These are phyloP conservation scores for Sorex maritimensis DNA, from an alignment of 2,797 vertebrate genomes.

Conservation along the genomic window DNA sequence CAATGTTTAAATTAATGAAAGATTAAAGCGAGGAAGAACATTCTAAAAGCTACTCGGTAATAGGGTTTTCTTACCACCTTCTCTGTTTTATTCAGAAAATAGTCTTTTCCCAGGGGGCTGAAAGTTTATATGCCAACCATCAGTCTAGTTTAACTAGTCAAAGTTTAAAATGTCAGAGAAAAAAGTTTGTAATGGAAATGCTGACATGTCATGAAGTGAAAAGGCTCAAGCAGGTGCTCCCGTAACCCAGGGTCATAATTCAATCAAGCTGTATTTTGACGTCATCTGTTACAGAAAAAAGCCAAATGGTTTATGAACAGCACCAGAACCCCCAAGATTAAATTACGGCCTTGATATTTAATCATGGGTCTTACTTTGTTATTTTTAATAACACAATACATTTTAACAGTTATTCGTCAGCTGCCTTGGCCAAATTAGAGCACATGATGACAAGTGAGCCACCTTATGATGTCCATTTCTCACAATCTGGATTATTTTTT, in stretches of 20 bases:
- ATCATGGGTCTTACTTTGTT: constrained; percentile 88
- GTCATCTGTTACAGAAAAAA: constrained; percentile 89
- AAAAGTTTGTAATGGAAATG: constrained; percentile 85
- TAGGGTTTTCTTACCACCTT: constrained; percentile 79
- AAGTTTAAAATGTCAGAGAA: constrained; percentile 79
- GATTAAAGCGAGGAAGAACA: constrained; percentile 78
- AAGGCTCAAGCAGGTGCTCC: constrained; percentile 88
- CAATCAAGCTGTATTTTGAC: constrained; percentile 90
- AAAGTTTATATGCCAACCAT: constrained; percentile 65
- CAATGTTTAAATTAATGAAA: constrained; percentile 83
- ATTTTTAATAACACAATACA: constrained; percentile 89
- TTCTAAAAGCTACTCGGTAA: constrained; percentile 78
- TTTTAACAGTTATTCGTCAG: constrained; percentile 88
- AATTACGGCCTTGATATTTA: constrained; percentile 90
- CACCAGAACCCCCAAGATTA: constrained; percentile 91
- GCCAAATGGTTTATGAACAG: constrained; percentile 89
- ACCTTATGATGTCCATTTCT: constrained; percentile 10
- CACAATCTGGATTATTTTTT: constrained; percentile 77
- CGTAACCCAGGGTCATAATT: constrained; percentile 87
- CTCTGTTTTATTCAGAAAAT: constrained; percentile 81
- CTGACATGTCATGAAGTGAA: constrained; percentile 80
- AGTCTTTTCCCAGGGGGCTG: constrained; percentile 56
- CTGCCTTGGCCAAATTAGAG: constrained; percentile 81
- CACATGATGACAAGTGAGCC: constrained; percentile 66
- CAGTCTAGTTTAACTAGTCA: constrained; percentile 65